These are phyloP conservation scores for Parauchenoglanis punctatus DNA, from an alignment of 2,797 vertebrate species.

Conservation along the genomic window DNA sequence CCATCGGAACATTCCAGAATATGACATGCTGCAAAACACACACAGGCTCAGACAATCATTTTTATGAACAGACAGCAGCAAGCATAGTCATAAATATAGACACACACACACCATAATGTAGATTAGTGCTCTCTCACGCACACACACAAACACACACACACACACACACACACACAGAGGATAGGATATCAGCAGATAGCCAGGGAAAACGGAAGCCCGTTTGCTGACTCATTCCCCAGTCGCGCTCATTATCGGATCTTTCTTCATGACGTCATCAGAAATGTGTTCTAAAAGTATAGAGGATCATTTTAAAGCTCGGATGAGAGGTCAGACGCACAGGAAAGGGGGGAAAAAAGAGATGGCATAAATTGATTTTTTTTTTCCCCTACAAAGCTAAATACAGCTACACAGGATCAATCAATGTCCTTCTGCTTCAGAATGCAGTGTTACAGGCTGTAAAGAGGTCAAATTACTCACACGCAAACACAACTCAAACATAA, in stretches of 20 bases:
- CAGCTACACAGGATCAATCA: constrained; percentile 38
- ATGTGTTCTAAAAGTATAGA: constrained; percentile 36
- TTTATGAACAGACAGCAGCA: constrained; percentile 17
- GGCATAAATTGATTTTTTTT: constrained; percentile 44
- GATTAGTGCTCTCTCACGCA: too few species aligned
- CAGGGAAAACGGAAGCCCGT: constrained; percentile 38
- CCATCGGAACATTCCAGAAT: constrained; percentile 95
- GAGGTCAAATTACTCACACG: constrained; percentile 32
- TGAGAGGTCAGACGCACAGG: constrained; percentile 34
- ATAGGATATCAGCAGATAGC: constrained; percentile 51
- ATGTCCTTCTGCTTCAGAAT: constrained; percentile 31
- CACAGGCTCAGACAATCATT: constrained; percentile 3
- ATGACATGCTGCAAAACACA: constrained; percentile 84
- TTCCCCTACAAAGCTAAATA: constrained; percentile 44
- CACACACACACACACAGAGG: constrained; percentile 16
- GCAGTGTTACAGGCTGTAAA: constrained; percentile 17
- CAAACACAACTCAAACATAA: not conserved
- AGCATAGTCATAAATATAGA: constrained; percentile 9
- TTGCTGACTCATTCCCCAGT: constrained; percentile 53
- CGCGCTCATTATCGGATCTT: constrained; percentile 41
- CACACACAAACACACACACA: constrained; percentile 12
- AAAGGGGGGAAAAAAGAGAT: constrained; percentile 36
- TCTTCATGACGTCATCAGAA: constrained; percentile 48
- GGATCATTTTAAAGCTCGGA: constrained; percentile 27
- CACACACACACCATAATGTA: not conserved